A percentile compares a stretch with the other conserved stretches of the same genome.
Evolutionary conservation across 53 echinoderm and acorn worm species (phyloP).

Genomic region (Paracentrotus lividus): DNA sequence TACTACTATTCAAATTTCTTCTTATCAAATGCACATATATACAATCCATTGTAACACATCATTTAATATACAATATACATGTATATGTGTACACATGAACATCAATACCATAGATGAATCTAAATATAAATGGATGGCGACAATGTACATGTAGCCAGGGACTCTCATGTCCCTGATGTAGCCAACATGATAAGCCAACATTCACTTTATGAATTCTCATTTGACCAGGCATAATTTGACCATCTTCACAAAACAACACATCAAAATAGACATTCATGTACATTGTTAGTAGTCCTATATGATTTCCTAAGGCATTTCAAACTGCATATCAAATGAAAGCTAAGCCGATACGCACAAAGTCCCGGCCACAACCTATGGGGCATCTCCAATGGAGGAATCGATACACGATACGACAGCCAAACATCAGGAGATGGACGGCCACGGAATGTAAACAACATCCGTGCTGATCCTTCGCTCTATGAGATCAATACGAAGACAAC

Average conservation of each 20-base stretch:
- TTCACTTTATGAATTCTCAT: neutral
- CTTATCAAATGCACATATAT: neutral
- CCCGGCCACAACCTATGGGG: neutral
- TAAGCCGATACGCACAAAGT: neutral
- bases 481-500: neutral
- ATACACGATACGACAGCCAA: conserved; percentile 30
- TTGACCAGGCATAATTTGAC: neutral
- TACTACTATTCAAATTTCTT: no score
- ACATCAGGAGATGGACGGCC: neutral
- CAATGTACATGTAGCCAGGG: no score
- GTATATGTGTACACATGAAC: neutral
- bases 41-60: neutral
- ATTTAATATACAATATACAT: neutral
- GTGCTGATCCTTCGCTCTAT: no score
- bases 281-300: neutral
- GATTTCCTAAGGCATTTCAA: neutral
- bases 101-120: neutral
- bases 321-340: neutral
- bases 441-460: conserved; percentile 19
- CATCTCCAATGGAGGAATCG: conserved; percentile 3
- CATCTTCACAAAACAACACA: neutral
- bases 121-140: no score
- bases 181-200: no score
- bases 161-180: no score
- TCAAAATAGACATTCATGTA: neutral